phyloP scores from a whole-genome alignment of 2,888 invertebrate species.

The Nomada hirtipes region DNA sequence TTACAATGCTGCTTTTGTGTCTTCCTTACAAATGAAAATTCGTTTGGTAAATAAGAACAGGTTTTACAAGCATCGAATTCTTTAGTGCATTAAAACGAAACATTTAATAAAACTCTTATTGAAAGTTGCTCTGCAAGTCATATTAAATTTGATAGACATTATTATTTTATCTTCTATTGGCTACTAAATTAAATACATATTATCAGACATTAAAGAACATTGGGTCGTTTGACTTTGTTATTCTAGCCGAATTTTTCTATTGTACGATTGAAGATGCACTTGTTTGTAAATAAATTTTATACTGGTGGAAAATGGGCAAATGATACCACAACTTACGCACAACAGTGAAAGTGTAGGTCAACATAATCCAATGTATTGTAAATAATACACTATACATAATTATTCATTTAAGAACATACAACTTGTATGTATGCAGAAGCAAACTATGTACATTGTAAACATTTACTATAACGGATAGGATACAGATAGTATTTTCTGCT shows the following conservation, averaged over 20 bases:
- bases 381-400: conserved; percentile 70
- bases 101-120: neutral
- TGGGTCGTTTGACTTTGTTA: neutral
- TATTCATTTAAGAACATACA: conserved; percentile 57
- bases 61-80: conserved; percentile 12
- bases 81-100: neutral
- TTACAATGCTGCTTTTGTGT: conserved; percentile 18
- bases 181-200: neutral
- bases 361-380: conserved; percentile 69
- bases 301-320: conserved; percentile 67
- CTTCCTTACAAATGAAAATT: conserved; percentile 38
- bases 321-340: conserved; percentile 70
- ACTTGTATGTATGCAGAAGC: conserved; percentile 72
- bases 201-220: neutral
- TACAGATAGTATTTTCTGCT: conserved; percentile 84
- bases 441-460: conserved; percentile 78
- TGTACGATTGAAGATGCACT: too few species aligned
- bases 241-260: neutral
- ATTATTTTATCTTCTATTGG: conserved; percentile 4
- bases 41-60: neutral
- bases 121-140: neutral
- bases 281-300: conserved; percentile 24
- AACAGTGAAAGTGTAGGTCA: conserved; percentile 65
- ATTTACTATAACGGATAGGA: conserved; percentile 76
- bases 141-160: neutral